phyloP scores from a whole-genome alignment of 2,113 vertebrate species.

The Emydura subglobosa region DNA sequence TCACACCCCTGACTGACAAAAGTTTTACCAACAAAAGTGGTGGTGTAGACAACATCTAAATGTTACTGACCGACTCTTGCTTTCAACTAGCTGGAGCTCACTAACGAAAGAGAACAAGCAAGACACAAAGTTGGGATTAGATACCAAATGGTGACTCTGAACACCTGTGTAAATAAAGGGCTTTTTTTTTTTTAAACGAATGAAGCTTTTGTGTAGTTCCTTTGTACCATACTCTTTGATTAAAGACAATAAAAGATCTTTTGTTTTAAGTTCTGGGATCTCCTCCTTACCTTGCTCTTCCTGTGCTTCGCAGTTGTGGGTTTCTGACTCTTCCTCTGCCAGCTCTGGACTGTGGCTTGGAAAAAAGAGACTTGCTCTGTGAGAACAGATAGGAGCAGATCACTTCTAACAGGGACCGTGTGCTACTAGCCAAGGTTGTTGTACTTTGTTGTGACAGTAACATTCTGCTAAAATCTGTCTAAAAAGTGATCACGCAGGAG shows the following conservation, averaged over 20 bases:
- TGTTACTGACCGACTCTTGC: conserved; percentile 43
- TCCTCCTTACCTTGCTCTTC: conserved; percentile 44
- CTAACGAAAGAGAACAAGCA: conserved; percentile 19
- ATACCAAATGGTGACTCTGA: neutral
- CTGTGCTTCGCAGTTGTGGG: neutral
- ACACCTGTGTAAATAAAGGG: conserved; percentile 68
- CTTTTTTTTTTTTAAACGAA: conserved; percentile 2
- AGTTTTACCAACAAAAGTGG: too few species aligned
- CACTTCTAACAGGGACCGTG: rapidly evolving
- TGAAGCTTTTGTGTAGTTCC: conserved; percentile 49
- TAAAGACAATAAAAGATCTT: conserved; percentile 66
- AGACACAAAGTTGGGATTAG: neutral
- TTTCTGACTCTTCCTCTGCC: neutral
- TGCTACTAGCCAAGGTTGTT: neutral
- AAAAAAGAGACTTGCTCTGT: neutral
- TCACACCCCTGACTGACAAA: too few species aligned
- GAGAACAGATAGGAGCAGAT: rapidly evolving
- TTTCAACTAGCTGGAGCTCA: conserved; percentile 27
- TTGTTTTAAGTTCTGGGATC: conserved; percentile 55
- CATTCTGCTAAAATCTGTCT: neutral
- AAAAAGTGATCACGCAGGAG: neutral
- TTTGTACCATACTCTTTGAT: conserved; percentile 65
- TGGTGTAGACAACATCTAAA: neutral
- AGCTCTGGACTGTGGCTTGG: neutral
- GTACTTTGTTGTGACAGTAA: neutral